Conservation (phyloP, 1,140 invertebrate species). For the Brevipalpus yothersi region DNA sequence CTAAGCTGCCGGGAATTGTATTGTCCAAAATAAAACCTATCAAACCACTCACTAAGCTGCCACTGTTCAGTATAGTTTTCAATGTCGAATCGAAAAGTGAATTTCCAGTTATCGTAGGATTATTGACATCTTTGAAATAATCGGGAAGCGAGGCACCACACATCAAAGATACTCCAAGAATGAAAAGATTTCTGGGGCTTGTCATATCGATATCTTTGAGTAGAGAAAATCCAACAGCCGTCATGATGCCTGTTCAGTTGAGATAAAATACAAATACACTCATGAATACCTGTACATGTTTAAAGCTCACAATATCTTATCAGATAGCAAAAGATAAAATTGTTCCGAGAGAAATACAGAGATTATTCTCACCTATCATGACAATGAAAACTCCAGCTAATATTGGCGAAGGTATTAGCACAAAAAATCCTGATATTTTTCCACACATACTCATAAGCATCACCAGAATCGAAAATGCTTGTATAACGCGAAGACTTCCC, state of each 20-base stretch:
- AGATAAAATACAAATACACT: too few relatives aligned
- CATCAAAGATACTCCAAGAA: conserved; percentile 64
- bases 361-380: conserved; percentile 25
- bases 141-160: conserved; percentile 26
- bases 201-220: conserved; percentile 56
- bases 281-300: too few relatives aligned
- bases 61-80: conserved; percentile 50
- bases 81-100: conserved; percentile 17
- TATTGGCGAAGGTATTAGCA: conserved; percentile 67
- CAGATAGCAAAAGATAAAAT: too few relatives aligned
- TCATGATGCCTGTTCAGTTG: conserved; percentile 40
- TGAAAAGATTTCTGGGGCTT: conserved; percentile 52
- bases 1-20: conserved; percentile 44
- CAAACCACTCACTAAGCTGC: conserved; percentile 54
- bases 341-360: too few relatives aligned
- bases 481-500: neutral
- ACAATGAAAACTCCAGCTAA: conserved; percentile 62
- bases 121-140: too few relatives aligned
- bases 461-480: conserved; percentile 34
- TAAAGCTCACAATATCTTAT: too few relatives aligned
- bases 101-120: too few relatives aligned
- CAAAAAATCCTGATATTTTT: conserved; percentile 59
- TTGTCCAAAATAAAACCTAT: conserved; percentile 58
- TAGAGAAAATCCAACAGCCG: conserved; percentile 51
- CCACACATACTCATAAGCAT: conserved; percentile 48